Evolutionary conservation across 2,113 vertebrate genomes (phyloP), one percentile per base, ranked within the genome.

Genomic region (Polypterus bichir): DNA sequence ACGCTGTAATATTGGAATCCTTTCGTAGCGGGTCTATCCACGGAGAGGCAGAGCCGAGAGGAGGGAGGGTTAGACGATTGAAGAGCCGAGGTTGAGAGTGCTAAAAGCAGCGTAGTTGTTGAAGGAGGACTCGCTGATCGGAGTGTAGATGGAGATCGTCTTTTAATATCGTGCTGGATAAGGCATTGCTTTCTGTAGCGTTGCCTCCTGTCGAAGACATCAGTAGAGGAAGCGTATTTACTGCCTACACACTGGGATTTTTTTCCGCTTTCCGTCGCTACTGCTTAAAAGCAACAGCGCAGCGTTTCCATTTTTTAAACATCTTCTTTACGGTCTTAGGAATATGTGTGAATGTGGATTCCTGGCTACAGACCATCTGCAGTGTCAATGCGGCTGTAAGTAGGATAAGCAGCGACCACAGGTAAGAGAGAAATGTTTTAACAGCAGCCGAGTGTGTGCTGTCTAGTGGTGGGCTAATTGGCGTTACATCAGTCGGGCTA

Each of bases 331-430:
- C 65, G 9, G 56, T 76, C 76, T 71, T 72, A 27, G 72, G 73
- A 78, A 72, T 78, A 68, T 64, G 27, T 60, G 60, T 68, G 80
- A 81, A 76, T 82, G 78, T 73, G 73, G 67, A 79, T 80, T 71
- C 71, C 70, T 73, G 69, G 74, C 76, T 75, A 82, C 79, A 73
- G 74, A 76, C 81, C 78, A 79, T 83, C 86, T 79, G 87, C 88
- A 89, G 86, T 83, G 84, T 75, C 77, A 78, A 82, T 86, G 86
- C 88, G 83, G 77, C 82, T 78, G 80, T 73, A 83, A 75, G 70
- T 80, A 74, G 79, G 76, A 76, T 77, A 79, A 79, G 74, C 79
- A 79, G 69, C 78, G 77, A 78, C 81, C 79, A 77, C 85, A 89
- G 86, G 85, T 89, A 83, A 85, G 83, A 7, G 59, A 62, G 27